Evolutionary conservation across 35 echinoderm and acorn worm genomes (phyloP), one percentile per base, ranked within the genome.

Genomic region (Diadema setosum): DNA sequence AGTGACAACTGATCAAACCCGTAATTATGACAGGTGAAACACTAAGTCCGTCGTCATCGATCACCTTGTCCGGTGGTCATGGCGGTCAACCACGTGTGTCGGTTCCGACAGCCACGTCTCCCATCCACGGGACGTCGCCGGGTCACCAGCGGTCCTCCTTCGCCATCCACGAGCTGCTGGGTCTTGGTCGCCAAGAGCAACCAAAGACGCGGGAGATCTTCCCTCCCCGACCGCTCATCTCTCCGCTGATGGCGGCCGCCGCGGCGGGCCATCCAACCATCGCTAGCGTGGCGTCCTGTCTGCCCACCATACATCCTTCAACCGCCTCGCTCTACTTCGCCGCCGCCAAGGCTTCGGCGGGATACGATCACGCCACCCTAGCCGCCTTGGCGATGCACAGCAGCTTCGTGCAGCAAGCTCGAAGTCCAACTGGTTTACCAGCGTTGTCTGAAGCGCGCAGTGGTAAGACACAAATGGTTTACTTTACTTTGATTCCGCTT

Each of bases 341-440:
- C 30, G 73, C 73, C 40, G 88, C 88, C 45, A 90, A 90, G 45
- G 80, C 88, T 14, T 81, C 88, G 41, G 81, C 61, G 41, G 59
- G 57, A 20, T 90, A 83, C 25, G 88, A 90, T 23, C 88, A 45
- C 24, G 80, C 88, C 15, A 70, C 88, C 50, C 33, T 90, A 42
- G 88, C 88, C 1, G 88, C 88, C 5, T 67, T 90, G 37, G 88
- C 88, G 3, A 90, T 90, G 88, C 88, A 90, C 17, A 90, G 81
- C 48, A 64, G 80, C 24, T 60, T 90, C 4, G 37, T 90, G 26
- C 61, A 81, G 1, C 59, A 81, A 55, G 88, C 88, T 30, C 21
- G 44, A 40, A 44, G 43, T 64, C 88, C 81, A 42, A 78, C 73
- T 18, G 73, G 73, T 41, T 64, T 64, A 37, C 80, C 88, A 56